Percentiles rank a stretch among this genome's conserved stretches.
These are phyloP conservation scores for Dufourea novaeangliae DNA, from an alignment of 1,140 invertebrate species.

Conservation along the genomic window DNA sequence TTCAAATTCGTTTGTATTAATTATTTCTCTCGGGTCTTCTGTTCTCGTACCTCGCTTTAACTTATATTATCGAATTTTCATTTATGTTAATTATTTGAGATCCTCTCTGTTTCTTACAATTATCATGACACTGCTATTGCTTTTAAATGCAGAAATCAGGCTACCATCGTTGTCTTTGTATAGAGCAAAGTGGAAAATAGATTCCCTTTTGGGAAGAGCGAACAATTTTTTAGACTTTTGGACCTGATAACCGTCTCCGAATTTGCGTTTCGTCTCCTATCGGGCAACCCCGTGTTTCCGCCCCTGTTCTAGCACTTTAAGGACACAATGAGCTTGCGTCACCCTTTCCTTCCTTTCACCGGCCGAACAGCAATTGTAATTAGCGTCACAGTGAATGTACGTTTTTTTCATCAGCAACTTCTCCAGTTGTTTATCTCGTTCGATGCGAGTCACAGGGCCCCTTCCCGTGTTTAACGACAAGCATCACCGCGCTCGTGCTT, in stretches of 20 bases:
- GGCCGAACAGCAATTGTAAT: constrained; percentile 15
- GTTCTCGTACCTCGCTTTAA: not conserved
- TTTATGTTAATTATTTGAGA: not conserved
- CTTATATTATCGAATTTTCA: not conserved
- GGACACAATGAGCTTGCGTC: constrained; percentile 30
- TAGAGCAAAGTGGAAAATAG: not conserved
- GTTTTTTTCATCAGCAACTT: not conserved
- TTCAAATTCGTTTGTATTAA: not conserved
- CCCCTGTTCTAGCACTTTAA: constrained; percentile 34
- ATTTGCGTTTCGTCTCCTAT: constrained; percentile 21
- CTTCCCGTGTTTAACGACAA: not conserved
- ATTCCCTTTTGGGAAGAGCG: too few species aligned
- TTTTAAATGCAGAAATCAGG: not conserved
- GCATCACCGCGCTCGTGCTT: not conserved
- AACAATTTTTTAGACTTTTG: too few species aligned
- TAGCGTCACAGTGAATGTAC: not conserved
- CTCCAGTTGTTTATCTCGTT: not conserved
- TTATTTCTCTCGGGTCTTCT: not conserved
- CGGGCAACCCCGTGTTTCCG: constrained; percentile 19
- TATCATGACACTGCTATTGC: not conserved
- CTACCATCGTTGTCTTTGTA: too few species aligned
- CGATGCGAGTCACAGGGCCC: constrained; percentile 19
- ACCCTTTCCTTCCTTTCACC: constrained; percentile 23
- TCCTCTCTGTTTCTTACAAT: too few species aligned
- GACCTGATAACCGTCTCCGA: constrained; percentile 32